Percentiles rank a stretch among this genome's conserved stretches.
phyloP scores from a whole-genome alignment of 1,140 invertebrate genomes.

The Doryteuthis pealeii region DNA sequence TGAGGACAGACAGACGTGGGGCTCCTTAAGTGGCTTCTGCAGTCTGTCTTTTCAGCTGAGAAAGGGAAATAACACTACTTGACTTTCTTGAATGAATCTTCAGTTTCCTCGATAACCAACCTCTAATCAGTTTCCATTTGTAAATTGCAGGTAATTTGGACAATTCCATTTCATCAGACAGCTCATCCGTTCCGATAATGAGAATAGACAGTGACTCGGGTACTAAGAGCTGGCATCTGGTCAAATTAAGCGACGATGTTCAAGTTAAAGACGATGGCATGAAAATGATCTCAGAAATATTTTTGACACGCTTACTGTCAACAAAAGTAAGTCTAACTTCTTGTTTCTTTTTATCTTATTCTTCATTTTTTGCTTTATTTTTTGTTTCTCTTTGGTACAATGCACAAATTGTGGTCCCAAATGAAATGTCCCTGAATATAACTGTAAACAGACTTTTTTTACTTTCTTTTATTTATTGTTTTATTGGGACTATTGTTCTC shows the following conservation, averaged over 20 bases:
- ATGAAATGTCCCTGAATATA: too few species aligned
- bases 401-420: too few species aligned
- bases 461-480: too few species aligned
- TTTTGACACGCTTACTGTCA: constrained; percentile 93
- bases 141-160: constrained; percentile 41
- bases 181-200: constrained; percentile 41
- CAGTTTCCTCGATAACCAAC: too few species aligned
- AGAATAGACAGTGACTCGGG: constrained; percentile 44
- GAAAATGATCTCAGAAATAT: constrained; percentile 99
- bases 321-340: constrained; percentile 74
- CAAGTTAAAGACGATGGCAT: constrained; percentile 94
- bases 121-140: constrained; percentile 1
- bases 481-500: too few species aligned
- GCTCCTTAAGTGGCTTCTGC: too few species aligned
- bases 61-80: too few species aligned
- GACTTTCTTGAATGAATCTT: too few species aligned
- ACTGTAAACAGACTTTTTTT: too few species aligned
- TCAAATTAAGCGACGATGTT: constrained; percentile 91
- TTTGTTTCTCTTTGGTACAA: too few species aligned
- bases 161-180: constrained; percentile 46
- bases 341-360: not conserved
- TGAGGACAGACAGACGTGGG: too few species aligned
- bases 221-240: constrained; percentile 51
- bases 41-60: too few species aligned
- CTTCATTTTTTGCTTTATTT: not conserved